Base-by-base conservation (phyloP, 2,888 invertebrate genomes). In the Macaria notata region DNA sequence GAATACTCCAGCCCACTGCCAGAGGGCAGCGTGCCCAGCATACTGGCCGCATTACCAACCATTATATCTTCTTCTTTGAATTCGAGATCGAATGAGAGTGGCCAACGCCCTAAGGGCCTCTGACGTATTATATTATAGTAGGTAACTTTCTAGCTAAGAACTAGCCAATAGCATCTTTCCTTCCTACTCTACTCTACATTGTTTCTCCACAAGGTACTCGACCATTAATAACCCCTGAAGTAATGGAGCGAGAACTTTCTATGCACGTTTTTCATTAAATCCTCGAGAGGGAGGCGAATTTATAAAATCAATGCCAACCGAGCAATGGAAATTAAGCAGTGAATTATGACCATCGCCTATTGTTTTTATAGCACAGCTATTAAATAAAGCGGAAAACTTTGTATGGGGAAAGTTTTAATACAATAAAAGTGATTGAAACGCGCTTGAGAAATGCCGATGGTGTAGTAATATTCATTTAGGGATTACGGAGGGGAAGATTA, bases 251-350 rank as follows among this genome's bases (percentile, higher is more conserved):
- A 71, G 76, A 83, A 81, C 75, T 83, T 84, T 85, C 84, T 79
- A 79, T 80, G 83, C 85, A 85, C 84, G 84, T 84, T 83, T 85
- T 84, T 84, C 84, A 85, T 85, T 84, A 83, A 83, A 83, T 74
- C 73, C 76, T 70, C 72, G 65, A 70, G 19, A 72, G 68, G 69
- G 71, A 65, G 72, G 68, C 68, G 72, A 78, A 78, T 81, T 82
- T 80, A 76, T 75, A 78, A 81, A 79, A 81, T 80, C 81, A 80
- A 80, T 79, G 78, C 70, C 63, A n/a, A 69, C 64, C 70, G 65
- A 65, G 74, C 75, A 73, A 75, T 79, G 74, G 76, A 76, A 77
- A 80, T 78, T 78, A 78, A 71, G 49, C 68, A 62, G 59, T 75
- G 69, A 71, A 69, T 68, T 73, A 71, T 71, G 59, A 63, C 47